Evolutionary conservation across 2,797 vertebrate species (phyloP).

Genomic region (Liasis olivaceus): DNA sequence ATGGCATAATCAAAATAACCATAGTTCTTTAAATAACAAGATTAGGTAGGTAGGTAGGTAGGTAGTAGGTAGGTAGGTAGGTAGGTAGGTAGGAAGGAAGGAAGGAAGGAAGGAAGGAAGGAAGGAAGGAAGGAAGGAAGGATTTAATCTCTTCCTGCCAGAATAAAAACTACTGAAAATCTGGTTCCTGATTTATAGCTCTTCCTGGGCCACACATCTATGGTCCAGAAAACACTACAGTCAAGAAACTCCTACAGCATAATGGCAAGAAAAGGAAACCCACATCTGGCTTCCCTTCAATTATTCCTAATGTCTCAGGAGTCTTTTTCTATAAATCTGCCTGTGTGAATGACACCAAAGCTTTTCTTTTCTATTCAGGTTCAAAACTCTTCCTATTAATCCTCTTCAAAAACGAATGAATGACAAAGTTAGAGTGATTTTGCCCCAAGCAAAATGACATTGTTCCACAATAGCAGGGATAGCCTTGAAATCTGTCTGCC

Average conservation of each 20-base stretch:
- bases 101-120: too few relatives aligned
- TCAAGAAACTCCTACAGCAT: constrained; percentile 43
- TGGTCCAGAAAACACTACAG: constrained; percentile 34
- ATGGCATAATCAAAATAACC: neutral
- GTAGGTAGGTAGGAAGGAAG: too few relatives aligned
- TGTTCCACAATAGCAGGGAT: constrained; percentile 1
- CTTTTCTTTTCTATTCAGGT: constrained; percentile 22
- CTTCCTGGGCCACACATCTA: constrained; percentile 43
- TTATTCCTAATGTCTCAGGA: constrained; percentile 28
- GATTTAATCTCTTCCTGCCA: constrained; percentile 15
- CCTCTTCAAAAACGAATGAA: constrained; percentile 7
- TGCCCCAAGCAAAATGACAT: constrained; percentile 12
- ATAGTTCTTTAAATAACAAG: neutral
- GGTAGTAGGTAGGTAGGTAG: too few relatives aligned
- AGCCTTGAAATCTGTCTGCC: constrained; percentile 18
- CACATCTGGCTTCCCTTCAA: constrained; percentile 48
- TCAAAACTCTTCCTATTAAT: constrained; percentile 41
- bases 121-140: neutral
- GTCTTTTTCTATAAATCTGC: constrained; percentile 18
- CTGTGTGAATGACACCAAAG: constrained; percentile 33
- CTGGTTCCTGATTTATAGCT: constrained; percentile 25
- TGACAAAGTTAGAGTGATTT: constrained; percentile 43
- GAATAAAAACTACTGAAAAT: constrained; percentile 19
- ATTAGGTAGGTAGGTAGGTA: neutral
- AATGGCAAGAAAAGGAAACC: constrained; percentile 30